These are phyloP conservation scores for Eupithecia pulchellata DNA, from an alignment of 2,888 invertebrate species.

Conservation along the genomic window DNA sequence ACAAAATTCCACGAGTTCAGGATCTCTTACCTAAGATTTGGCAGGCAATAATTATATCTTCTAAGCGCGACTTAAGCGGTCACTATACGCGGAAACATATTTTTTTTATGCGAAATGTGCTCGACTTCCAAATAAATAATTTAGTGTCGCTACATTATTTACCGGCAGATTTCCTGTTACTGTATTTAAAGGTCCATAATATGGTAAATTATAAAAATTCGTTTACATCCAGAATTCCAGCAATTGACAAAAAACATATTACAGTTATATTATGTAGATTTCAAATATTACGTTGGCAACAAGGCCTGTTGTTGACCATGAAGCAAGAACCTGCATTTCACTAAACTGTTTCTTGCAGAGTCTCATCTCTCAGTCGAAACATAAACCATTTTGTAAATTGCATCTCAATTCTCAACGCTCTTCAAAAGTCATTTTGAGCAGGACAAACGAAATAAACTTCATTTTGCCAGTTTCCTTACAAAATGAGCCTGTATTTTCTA, in stretches of 20 bases:
- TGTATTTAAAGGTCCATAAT: conserved; percentile 29
- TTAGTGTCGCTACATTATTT: conserved; percentile 26
- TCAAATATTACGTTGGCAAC: background rate
- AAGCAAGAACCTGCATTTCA: background rate
- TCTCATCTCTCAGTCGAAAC: conserved; percentile 2
- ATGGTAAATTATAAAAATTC: conserved; percentile 18
- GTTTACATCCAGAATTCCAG: background rate
- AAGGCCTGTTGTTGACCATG: background rate
- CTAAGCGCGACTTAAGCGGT: background rate
- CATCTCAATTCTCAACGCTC: conserved; percentile 24
- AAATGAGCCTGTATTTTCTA: conserved; percentile 50
- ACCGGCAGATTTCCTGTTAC: conserved; percentile 31
- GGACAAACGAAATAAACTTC: conserved; percentile 43
- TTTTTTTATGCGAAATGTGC: conserved; percentile 11
- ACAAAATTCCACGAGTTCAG: background rate
- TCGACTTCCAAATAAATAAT: conserved; percentile 25
- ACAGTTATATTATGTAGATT: too few relatives aligned
- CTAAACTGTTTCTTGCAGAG: background rate
- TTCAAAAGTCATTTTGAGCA: conserved; percentile 25
- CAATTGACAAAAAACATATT: background rate
- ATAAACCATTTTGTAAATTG: conserved; percentile 23
- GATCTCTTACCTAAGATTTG: conserved; percentile 3
- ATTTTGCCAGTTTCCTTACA: conserved; percentile 46
- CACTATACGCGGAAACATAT: conserved; percentile 15
- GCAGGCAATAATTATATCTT: conserved; percentile 21